phyloP scores from a whole-genome alignment of 1,140 invertebrate species.

The Eciton burchellii region DNA sequence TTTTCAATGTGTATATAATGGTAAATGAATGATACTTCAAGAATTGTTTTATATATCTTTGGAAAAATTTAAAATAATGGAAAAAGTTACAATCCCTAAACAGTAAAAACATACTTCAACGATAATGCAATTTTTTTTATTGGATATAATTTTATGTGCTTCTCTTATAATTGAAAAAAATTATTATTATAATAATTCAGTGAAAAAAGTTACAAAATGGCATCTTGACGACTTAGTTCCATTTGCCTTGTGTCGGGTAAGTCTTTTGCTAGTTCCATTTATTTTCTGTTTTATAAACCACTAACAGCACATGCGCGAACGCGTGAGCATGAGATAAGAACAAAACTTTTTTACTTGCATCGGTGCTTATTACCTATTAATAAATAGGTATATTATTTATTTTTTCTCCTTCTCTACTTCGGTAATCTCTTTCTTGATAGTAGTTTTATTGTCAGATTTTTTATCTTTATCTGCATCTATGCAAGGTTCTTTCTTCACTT shows the following conservation, averaged over 20 bases:
- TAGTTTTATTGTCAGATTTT: conserved; percentile 82
- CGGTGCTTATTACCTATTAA: conserved; percentile 45
- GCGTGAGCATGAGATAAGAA: conserved; percentile 15
- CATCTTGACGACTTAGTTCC: conserved; percentile 61
- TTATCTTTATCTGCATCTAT: conserved; percentile 80
- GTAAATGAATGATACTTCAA: conserved; percentile 55
- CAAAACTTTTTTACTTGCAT: conserved; percentile 36
- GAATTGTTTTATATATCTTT: not conserved
- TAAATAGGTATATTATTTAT: conserved; percentile 58
- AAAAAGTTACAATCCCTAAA: conserved; percentile 49
- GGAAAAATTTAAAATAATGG: conserved; percentile 27
- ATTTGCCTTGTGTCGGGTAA: conserved; percentile 14
- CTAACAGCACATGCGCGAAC: conserved; percentile 14
- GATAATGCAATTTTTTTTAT: conserved; percentile 2
- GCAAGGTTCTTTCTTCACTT: conserved; percentile 78
- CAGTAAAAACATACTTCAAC: conserved; percentile 15
- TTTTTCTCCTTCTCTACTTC: conserved; percentile 82
- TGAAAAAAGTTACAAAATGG: conserved; percentile 73
- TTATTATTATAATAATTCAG: conserved; percentile 58
- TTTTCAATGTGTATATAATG: conserved; percentile 63
- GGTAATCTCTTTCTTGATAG: conserved; percentile 79
- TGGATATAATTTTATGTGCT: conserved; percentile 37
- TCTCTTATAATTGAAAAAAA: conserved; percentile 64
- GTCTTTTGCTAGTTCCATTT: conserved; percentile 7
- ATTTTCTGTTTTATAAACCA: conserved; percentile 15